These are phyloP conservation scores for Pedicia rivosa DNA, from an alignment of 2,888 invertebrate genomes.

Conservation along the genomic window DNA sequence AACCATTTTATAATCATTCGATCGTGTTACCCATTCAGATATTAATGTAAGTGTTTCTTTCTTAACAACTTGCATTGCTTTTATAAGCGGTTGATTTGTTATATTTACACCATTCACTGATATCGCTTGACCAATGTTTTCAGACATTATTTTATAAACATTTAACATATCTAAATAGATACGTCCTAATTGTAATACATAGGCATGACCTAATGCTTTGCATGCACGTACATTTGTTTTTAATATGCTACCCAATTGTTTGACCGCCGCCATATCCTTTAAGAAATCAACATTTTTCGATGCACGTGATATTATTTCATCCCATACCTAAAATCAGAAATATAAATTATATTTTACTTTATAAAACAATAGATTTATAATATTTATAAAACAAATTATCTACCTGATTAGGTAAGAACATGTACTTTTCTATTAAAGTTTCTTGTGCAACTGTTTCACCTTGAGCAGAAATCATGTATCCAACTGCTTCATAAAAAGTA, in stretches of 20 bases:
- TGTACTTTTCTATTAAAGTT: constrained; percentile 90
- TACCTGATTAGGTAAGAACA: constrained; percentile 94
- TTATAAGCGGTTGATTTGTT: constrained; percentile 95
- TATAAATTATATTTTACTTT: neutral
- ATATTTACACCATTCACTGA: constrained; percentile 87
- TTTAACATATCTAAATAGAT: constrained; percentile 99
- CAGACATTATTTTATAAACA: constrained; percentile 96
- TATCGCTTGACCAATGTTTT: constrained; percentile 89
- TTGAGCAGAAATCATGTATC: constrained; percentile 97
- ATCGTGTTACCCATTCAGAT: constrained; percentile 89
- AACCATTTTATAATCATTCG: constrained; percentile 81
- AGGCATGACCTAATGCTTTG: constrained; percentile 92
- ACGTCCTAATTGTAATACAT: constrained; percentile 84
- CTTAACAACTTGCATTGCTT: constrained; percentile 96
- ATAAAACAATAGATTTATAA: too few species aligned
- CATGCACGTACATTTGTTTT: constrained; percentile 99
- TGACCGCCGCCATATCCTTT: constrained; percentile 91
- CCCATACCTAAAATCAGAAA: constrained; percentile 50
- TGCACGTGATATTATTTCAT: constrained; percentile 93
- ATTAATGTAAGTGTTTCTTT: constrained; percentile 96
- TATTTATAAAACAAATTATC: too few species aligned
- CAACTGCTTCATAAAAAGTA: constrained; percentile 98
- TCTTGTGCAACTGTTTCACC: constrained; percentile 83
- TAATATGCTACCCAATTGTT: constrained; percentile 92
- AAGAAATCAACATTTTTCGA: constrained; percentile 92